Base-by-base conservation (phyloP, 2,888 invertebrate genomes). In the Scaptomyza tumidula region DNA sequence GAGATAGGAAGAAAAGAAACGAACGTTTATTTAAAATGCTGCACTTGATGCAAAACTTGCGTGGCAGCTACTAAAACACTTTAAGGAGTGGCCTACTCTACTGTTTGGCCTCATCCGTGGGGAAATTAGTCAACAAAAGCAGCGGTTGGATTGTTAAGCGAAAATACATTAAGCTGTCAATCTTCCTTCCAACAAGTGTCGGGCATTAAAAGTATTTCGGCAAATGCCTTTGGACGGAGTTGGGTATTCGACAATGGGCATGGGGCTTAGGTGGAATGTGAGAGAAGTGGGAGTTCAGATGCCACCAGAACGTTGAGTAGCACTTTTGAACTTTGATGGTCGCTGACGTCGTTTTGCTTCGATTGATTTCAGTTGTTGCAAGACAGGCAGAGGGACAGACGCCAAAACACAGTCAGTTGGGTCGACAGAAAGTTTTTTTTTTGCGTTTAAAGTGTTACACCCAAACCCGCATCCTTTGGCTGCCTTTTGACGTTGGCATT, bases 81-180 rank as follows among this genome's bases (percentile, higher is more conserved):
- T 71, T 44, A 69, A 76, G 79, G 78, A 64, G 75, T 76, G 71
- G 64, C 63, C 56, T 43, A 14, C n/a, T 43, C 43, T 46, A 19
- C n/a, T 29, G 35, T 44, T 33, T 31, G 53, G 54, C 5, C 27
- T 29, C 6, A 50, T 66, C 70, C 78, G 49, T 63, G 61, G 78
- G 79, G 75, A 81, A 84, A 86, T 84, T 80, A 84, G 81, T 68
- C 69, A 71, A 70, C 71, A 72, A 80, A 69, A 52, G 79, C 57
- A 57, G 64, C 67, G 75, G 70, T 58, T 77, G 68, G 84, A 39
- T 66, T 76, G 70, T 71, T 71, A 16, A 79, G 79, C 64, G 62
- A 77, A 76, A 80, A 78, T 79, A 87, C 86, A 85, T 85, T 85
- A 86, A 80, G 86, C 80, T 85, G 85, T 85, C 85, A 85, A 80